Conservation (phyloP, 2,797 vertebrate genomes). For the Macropus fuliginosus region DNA sequence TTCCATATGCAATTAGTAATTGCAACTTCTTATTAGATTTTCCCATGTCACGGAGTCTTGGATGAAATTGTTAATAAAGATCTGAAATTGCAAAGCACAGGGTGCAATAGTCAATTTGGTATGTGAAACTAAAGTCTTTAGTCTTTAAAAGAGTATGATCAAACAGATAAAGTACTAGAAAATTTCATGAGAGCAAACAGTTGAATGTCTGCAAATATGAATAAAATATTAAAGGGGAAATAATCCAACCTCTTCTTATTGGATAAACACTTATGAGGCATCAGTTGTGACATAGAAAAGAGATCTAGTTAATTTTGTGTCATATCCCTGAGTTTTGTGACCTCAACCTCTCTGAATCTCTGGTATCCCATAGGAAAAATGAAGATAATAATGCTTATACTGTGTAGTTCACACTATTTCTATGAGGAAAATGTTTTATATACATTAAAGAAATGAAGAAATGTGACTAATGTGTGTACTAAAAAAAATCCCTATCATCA, state of each 20-base stretch:
- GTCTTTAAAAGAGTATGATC: not conserved
- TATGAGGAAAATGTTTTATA: not conserved
- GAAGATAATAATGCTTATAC: not conserved
- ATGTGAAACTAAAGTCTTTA: not conserved
- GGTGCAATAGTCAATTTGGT: not conserved
- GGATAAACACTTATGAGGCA: not conserved
- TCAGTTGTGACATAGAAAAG: not conserved
- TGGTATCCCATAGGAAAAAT: not conserved
- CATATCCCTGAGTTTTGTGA: not conserved
- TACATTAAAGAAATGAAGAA: not conserved
- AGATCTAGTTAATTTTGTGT: not conserved
- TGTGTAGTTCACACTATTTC: not conserved
- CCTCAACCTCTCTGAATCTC: not conserved
- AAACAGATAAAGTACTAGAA: not conserved
- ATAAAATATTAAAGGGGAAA: not conserved
- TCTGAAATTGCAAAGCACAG: not conserved
- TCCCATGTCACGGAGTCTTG: not conserved
- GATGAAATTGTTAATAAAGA: not conserved
- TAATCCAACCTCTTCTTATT: not conserved
- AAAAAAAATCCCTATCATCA: not conserved
- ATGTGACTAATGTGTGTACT: not conserved
- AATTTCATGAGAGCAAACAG: not conserved
- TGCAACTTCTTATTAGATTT: not conserved
- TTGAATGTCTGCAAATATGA: not conserved
- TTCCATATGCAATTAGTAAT: not conserved